Conservation (phyloP, 2,797 vertebrate species). For the Pristis pectinata region DNA sequence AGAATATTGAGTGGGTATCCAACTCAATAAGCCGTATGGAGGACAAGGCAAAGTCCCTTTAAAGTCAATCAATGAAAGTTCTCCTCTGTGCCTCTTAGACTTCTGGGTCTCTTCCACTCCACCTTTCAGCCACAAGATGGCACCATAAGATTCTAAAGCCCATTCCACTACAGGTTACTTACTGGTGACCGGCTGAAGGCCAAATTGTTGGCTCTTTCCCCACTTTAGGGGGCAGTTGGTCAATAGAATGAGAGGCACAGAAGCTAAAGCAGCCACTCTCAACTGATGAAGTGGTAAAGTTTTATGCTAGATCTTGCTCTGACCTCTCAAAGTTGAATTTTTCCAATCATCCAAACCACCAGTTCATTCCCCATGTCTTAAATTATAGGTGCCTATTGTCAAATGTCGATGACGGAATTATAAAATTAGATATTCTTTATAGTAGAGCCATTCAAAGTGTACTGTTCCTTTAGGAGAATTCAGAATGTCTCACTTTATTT, state of each 20-base stretch:
- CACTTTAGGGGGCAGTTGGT: neutral
- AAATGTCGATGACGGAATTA: neutral
- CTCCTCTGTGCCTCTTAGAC: too few species aligned
- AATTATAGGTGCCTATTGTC: neutral
- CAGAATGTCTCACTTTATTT: neutral
- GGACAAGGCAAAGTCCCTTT: too few species aligned
- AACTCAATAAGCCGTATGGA: too few species aligned
- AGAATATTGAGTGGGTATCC: too few species aligned
- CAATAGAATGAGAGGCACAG: neutral
- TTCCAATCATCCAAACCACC: too few species aligned
- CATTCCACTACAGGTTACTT: neutral
- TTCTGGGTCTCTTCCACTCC: too few species aligned
- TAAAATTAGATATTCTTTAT: neutral
- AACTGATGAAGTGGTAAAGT: neutral
- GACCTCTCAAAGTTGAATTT: neutral
- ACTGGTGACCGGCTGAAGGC: neutral
- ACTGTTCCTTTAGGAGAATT: neutral
- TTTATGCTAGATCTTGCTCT: neutral
- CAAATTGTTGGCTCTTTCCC: neutral
- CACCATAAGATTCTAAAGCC: neutral
- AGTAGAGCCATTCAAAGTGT: neutral
- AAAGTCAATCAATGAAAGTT: too few species aligned
- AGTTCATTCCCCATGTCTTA: neutral
- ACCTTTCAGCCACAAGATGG: neutral
- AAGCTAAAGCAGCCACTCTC: neutral